Percentiles rank a stretch among this genome's conserved stretches.
phyloP scores from a whole-genome alignment of 2,888 invertebrate genomes.

The Venustoraphidia nigricollis region DNA sequence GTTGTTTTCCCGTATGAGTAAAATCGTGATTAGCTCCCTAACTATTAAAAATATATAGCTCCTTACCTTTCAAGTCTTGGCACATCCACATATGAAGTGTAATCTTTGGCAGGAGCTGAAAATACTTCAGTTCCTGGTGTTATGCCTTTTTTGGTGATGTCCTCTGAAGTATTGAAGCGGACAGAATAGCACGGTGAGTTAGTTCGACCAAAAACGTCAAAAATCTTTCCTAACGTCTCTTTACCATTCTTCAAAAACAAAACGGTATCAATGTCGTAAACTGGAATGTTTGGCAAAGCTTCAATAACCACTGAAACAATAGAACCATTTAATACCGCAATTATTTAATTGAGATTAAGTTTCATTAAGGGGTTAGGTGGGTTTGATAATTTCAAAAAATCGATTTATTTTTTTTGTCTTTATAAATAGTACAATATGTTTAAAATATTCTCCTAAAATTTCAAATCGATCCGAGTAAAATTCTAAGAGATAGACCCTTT shows the following conservation, averaged over 20 bases:
- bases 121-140: slow-evolving; percentile 57
- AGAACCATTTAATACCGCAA: not conserved
- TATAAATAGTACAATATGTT: too few species aligned
- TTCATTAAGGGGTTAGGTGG: too few species aligned
- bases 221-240: slow-evolving; percentile 61
- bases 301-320: slow-evolving; percentile 54
- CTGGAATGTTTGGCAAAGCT: slow-evolving; percentile 52
- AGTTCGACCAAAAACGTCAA: slow-evolving; percentile 85
- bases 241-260: slow-evolving; percentile 71
- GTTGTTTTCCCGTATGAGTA: too few species aligned
- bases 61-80: slow-evolving; percentile 56
- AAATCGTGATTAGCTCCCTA: too few species aligned
- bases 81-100: slow-evolving; percentile 63
- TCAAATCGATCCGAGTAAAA: too few species aligned
- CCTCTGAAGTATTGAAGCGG: slow-evolving; percentile 69
- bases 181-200: slow-evolving; percentile 75
- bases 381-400: too few species aligned
- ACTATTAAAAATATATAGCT: too few species aligned
- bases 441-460: too few species aligned
- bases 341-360: too few species aligned
- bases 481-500: too few species aligned
- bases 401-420: too few species aligned
- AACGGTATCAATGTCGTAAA: slow-evolving; percentile 74
- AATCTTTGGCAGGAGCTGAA: slow-evolving; percentile 63
- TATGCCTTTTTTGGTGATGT: slow-evolving; percentile 54